These are phyloP conservation scores for Seira musarum DNA, from an alignment of 2,888 invertebrate genomes.

Conservation along the genomic window DNA sequence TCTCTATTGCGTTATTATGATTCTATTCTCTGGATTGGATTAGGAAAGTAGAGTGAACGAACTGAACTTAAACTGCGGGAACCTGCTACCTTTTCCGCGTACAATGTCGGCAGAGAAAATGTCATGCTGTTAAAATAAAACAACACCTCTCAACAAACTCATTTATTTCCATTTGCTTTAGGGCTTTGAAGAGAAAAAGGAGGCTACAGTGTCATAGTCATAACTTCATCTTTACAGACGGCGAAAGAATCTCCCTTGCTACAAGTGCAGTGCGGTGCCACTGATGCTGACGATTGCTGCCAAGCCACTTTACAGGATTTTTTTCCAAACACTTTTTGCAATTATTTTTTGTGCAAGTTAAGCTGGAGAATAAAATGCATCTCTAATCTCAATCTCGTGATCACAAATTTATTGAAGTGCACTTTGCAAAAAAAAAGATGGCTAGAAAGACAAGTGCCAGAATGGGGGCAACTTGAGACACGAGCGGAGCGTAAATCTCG, in stretches of 20 bases:
- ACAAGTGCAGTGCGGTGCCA: too few relatives aligned
- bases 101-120: neutral
- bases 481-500: too few relatives aligned
- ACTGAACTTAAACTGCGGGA: too few relatives aligned
- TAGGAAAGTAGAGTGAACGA: neutral
- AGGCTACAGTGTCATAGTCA: too few relatives aligned
- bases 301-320: too few relatives aligned
- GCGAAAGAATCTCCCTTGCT: too few relatives aligned
- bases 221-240: too few relatives aligned
- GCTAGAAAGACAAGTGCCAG: neutral
- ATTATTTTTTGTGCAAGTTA: constrained; percentile 10
- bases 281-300: too few relatives aligned
- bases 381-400: neutral
- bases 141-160: constrained; percentile 8
- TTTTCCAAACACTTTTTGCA: neutral
- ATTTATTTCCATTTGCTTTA: constrained; percentile 36
- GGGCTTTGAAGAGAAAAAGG: neutral
- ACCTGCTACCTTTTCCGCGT: neutral
- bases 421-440: neutral
- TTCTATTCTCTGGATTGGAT: too few relatives aligned
- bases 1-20: too few relatives aligned
- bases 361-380: neutral
- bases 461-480: neutral
- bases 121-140: constrained; percentile 6
- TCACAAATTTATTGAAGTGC: neutral